Conservation (phyloP, 2,888 invertebrate genomes). For the Dryococelus australis region DNA sequence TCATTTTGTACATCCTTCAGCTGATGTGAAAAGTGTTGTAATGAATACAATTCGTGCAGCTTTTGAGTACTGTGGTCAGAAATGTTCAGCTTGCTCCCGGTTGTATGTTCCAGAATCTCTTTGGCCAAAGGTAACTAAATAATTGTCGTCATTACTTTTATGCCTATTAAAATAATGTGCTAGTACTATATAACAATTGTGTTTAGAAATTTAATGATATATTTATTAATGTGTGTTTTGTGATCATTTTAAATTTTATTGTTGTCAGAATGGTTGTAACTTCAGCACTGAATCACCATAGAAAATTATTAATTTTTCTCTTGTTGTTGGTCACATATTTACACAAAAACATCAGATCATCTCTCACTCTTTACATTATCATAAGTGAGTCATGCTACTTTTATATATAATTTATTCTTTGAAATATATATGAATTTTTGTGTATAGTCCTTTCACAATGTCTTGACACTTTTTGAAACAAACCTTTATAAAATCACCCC, state of each 20-base stretch:
- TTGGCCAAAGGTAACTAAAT: conserved; percentile 69
- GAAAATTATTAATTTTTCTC: no score
- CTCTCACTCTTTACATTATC: no score
- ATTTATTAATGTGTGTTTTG: neutral
- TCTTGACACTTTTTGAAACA: no score
- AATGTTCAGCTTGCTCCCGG: conserved; percentile 98
- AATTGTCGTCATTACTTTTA: neutral
- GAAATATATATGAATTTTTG: no score
- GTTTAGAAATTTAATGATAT: neutral
- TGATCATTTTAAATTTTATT: conserved; percentile 21
- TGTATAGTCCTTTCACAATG: no score
- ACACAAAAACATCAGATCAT: no score
- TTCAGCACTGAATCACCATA: no score
- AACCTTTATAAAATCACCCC: no score
- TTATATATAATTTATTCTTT: no score
- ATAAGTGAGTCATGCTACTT: no score
- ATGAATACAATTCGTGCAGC: conserved; percentile 87
- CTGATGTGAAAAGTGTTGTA: conserved; percentile 83
- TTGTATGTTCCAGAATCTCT: conserved; percentile 93
- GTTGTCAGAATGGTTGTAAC: no score
- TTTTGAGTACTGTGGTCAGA: conserved; percentile 97
- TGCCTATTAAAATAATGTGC: neutral
- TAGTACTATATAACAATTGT: neutral
- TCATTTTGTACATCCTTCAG: conserved; percentile 94
- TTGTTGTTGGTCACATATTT: no score